phyloP scores from a whole-genome alignment of 2,113 vertebrate genomes.

The Mystacornis crossleyi region DNA sequence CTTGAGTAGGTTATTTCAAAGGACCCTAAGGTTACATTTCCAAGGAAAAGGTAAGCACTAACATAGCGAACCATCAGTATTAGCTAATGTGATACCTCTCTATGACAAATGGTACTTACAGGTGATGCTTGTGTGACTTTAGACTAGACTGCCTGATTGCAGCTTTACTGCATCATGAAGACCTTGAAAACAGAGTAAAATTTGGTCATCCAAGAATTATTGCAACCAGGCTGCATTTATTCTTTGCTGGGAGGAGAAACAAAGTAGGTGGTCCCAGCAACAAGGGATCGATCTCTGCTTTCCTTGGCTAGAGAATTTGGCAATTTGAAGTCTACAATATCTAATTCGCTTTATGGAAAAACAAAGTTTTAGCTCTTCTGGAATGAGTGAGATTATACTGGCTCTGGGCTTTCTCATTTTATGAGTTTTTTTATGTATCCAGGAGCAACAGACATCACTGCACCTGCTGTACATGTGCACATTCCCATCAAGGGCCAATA shows the following conservation, averaged over 20 bases:
- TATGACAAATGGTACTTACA: background rate
- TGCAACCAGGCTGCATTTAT: background rate
- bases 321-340: background rate
- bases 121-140: background rate
- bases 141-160: background rate
- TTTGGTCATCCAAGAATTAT: background rate
- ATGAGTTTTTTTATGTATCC: slow-evolving; percentile 19
- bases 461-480: background rate
- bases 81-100: background rate
- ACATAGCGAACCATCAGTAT: background rate
- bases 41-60: background rate
- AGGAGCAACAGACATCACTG: background rate
- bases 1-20: background rate
- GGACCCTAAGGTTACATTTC: background rate
- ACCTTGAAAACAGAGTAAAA: background rate
- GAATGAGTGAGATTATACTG: slow-evolving; percentile 37
- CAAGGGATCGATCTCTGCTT: background rate
- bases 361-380: slow-evolving; percentile 21
- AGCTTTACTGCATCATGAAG: background rate
- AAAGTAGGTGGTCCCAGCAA: slow-evolving; percentile 2
- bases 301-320: slow-evolving; percentile 12
- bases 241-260: background rate
- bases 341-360: slow-evolving; percentile 27
- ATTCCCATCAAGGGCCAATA: background rate
- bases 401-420: slow-evolving; percentile 7